A percentile compares a stretch with the other conserved stretches of the same genome.
phyloP scores from a whole-genome alignment of 2,888 invertebrate genomes.

The Eupelmus urozonus region DNA sequence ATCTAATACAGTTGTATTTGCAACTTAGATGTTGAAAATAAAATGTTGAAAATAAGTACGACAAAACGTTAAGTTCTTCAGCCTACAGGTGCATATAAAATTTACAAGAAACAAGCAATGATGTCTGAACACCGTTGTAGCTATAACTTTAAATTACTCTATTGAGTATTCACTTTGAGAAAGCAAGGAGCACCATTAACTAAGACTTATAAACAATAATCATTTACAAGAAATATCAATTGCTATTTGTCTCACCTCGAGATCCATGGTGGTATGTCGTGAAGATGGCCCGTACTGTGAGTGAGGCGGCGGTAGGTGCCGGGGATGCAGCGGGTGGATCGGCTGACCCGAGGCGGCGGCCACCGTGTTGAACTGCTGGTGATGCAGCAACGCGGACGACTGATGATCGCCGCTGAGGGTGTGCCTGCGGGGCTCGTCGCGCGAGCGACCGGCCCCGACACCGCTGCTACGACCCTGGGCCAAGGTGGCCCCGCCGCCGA shows the following conservation, averaged over 20 bases:
- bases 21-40: no score
- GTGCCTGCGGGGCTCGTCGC: constrained; percentile 91
- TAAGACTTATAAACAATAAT: no score
- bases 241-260: constrained; percentile 85
- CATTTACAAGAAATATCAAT: no score
- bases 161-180: no score
- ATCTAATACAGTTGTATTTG: no score
- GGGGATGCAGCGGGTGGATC: constrained; percentile 77
- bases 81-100: no score
- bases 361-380: constrained; percentile 77
- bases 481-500: constrained; percentile 65
- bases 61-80: no score
- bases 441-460: constrained; percentile 71
- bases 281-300: constrained; percentile 78
- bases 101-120: no score
- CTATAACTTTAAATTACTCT: no score
- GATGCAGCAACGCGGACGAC: constrained; percentile 79
- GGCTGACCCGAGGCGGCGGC: constrained; percentile 61
- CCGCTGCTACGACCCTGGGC: constrained; percentile 65
- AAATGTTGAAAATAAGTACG: no score
- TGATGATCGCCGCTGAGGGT: constrained; percentile 87
- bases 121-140: neutral
- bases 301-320: constrained; percentile 79
- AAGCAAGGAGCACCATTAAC: no score
- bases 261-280: constrained; percentile 83